Base-by-base conservation (phyloP, 2,888 invertebrate species). In the Iphiclides podalirius region DNA sequence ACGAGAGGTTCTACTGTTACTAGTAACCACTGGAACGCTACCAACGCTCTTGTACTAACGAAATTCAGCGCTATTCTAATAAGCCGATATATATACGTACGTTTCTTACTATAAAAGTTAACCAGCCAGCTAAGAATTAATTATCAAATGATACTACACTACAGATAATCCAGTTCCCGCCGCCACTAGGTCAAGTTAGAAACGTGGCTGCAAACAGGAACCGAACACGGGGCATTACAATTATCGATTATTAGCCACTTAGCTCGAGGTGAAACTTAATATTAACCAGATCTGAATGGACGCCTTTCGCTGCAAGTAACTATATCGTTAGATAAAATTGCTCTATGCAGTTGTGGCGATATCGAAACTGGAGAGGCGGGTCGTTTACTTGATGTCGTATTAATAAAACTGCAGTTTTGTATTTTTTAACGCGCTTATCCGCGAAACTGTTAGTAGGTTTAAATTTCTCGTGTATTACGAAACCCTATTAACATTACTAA, bases 201-300 rank as follows among this genome's bases (percentile, higher is more conserved):
- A 81, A 82, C 74, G 68, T 60, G 70, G 58, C n/a, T 56, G 59
- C 31, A 60, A 72, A 67, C 71, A 59, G 72, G 72, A 74, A 73
- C 67, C 66, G 61, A 71, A 75, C 70, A 62, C 59, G 66, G 65
- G 71, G 73, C 72, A 70, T 67, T 64, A 77, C 76, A 77, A 79
- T 81, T 81, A 81, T 78, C 72, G 74, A 79, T 81, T 76, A 79
- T 75, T 74, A 78, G 69, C 65, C 70, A 72, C 71, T 72, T 70
- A 68, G 60, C 60, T 61, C 55, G 66, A 66, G 66, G 77, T 72
- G 73, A 76, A 79, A 81, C 73, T 69, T 66, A 59, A 68, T 63
- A 62, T 43, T 38, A 43, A 65, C 28, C 26, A 39, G 48, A 26
- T 36, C 37, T 23, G 12, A 31, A n/a, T n/a, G n/a, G n/a, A 40